Evolutionary conservation across 2,113 vertebrate genomes (phyloP).

Genomic region (Haplochromis burtoni): DNA sequence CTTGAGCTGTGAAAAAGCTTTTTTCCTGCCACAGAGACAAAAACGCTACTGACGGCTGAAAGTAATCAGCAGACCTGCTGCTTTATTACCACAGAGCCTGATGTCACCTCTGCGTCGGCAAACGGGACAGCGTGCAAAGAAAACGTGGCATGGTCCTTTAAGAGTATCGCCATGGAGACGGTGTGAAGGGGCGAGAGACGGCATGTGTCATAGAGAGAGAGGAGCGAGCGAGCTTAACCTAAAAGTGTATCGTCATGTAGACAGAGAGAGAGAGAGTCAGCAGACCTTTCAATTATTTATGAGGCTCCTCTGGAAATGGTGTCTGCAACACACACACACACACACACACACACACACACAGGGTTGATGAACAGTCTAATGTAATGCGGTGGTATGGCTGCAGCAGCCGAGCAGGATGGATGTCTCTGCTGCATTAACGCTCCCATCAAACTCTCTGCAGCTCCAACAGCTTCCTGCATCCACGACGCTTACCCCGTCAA

Average conservation of each 20-base stretch:
- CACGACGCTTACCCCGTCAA: neutral
- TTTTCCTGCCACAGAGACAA: neutral
- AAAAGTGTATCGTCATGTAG: conserved; percentile 17
- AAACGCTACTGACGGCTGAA: fast-evolving
- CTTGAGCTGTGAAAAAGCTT: neutral
- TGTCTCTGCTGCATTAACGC: neutral
- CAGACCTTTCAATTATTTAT: conserved; percentile 25
- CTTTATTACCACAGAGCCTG: neutral
- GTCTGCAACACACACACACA: neutral
- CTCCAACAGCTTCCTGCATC: neutral
- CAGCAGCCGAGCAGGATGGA: neutral
- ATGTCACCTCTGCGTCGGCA: neutral
- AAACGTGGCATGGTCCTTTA: neutral
- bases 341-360: neutral
- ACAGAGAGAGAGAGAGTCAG: neutral
- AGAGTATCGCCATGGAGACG: conserved; percentile 15
- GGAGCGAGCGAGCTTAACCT: neutral
- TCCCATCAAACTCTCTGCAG: neutral
- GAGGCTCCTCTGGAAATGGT: neutral
- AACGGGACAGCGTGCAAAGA: neutral
- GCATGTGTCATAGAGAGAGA: neutral
- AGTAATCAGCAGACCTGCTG: neutral
- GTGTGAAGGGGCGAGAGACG: neutral
- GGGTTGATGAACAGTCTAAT: neutral
- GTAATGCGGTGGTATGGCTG: neutral